These are phyloP conservation scores for Xenopus laevis DNA, from an alignment of 2,113 vertebrate genomes.

Conservation along the genomic window DNA sequence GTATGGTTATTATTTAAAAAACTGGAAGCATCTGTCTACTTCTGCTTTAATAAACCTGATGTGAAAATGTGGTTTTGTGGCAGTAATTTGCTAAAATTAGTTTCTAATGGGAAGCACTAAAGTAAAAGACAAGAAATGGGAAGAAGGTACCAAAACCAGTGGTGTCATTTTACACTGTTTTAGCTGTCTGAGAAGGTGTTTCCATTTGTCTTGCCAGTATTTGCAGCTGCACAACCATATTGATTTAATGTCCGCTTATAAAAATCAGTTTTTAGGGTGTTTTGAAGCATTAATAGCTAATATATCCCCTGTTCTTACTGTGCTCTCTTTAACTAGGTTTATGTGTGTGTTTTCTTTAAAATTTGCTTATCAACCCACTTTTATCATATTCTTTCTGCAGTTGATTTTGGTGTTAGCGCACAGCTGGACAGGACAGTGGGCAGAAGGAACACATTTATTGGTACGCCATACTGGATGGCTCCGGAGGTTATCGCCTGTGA, in stretches of 20 bases:
- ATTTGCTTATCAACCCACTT: not conserved
- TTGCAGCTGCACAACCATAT: not conserved
- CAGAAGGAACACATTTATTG: slow-evolving; percentile 95
- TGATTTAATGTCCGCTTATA: slow-evolving; percentile 13
- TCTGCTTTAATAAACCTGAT: no score
- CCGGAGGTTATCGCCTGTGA: slow-evolving; percentile 98
- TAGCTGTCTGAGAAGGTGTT: no score
- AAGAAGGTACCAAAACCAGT: no score
- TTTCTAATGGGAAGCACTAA: no score
- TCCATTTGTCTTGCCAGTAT: no score
- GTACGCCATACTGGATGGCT: slow-evolving; percentile 98
- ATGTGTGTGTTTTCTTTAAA: no score
- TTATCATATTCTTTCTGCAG: slow-evolving; percentile 58
- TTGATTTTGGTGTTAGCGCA: slow-evolving; percentile 96
- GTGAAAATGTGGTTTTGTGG: no score
- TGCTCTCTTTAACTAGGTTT: not conserved
- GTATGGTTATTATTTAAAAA: no score
- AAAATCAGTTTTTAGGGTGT: not conserved
- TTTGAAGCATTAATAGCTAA: slow-evolving; percentile 4
- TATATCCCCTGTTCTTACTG: slow-evolving; percentile 8
- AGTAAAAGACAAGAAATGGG: no score
- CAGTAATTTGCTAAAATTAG: no score
- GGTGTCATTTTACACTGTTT: no score
- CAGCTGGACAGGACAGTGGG: slow-evolving; percentile 96
- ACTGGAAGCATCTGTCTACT: no score